Conservation (phyloP, 2,797 vertebrate species). For the Mallotus villosus region DNA sequence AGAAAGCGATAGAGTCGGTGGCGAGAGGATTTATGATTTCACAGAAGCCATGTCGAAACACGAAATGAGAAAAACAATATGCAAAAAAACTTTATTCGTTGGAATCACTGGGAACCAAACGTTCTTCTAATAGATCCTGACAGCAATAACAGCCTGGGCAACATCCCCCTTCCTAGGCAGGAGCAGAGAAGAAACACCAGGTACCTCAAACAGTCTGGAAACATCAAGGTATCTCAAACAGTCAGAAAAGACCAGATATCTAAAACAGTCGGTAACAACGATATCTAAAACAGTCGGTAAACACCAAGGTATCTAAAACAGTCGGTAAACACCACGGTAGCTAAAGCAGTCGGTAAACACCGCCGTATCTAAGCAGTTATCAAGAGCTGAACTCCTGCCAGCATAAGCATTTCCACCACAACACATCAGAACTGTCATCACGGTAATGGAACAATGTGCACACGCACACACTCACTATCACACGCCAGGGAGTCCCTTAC, state of each 20-base stretch:
- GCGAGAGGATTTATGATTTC: slow-evolving; percentile 29
- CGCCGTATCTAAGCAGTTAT: background rate
- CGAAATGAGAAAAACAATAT: background rate
- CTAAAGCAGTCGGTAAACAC: too few relatives aligned
- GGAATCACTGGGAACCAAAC: slow-evolving; percentile 19
- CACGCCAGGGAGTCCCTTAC: background rate
- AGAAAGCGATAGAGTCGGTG: background rate
- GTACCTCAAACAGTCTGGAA: too few relatives aligned
- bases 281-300: background rate
- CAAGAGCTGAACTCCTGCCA: background rate
- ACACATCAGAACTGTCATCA: slow-evolving; percentile 4
- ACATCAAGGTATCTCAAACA: too few relatives aligned
- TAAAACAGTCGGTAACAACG: too few relatives aligned
- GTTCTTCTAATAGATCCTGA: slow-evolving; percentile 26
- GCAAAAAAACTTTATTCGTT: too few relatives aligned
- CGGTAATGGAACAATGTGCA: background rate
- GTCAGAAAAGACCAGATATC: too few relatives aligned
- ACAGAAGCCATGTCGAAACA: slow-evolving; percentile 22
- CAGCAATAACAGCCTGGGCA: background rate
- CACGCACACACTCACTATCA: background rate
- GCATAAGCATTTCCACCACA: background rate
- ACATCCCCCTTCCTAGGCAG: too few relatives aligned
- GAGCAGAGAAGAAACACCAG: too few relatives aligned
- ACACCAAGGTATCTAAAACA: background rate
- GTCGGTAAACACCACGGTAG: too few relatives aligned